Evolutionary conservation across 2,797 vertebrate genomes (phyloP).

Genomic region (Ataeniobius toweri): DNA sequence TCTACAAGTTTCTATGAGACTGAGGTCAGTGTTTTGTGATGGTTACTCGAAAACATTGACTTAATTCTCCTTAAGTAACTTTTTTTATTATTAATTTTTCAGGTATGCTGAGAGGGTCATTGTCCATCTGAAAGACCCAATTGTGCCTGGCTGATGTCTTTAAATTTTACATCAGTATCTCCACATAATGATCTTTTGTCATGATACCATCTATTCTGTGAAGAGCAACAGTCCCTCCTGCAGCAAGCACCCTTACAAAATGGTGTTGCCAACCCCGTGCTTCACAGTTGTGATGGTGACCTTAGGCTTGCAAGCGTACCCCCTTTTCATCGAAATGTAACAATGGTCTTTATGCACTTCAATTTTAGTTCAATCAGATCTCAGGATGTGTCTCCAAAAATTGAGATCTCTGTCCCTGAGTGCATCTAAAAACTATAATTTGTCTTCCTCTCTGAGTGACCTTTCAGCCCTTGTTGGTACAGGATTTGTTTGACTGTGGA

Average conservation of each 20-base stretch:
- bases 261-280: neutral
- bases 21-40: neutral
- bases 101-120: neutral
- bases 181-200: neutral
- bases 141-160: neutral
- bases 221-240: neutral
- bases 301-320: neutral
- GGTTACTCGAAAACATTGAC: neutral
- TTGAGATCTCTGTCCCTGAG: neutral
- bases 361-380: neutral
- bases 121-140: neutral
- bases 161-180: neutral
- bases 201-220: neutral
- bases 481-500: neutral
- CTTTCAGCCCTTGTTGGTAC: neutral
- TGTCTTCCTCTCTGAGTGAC: neutral
- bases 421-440: neutral
- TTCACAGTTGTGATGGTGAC: neutral
- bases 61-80: neutral
- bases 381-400: neutral
- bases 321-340: neutral
- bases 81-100: neutral
- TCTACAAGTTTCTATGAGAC: neutral
- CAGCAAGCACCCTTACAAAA: neutral
- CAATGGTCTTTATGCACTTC: neutral